phyloP scores from a whole-genome alignment of 2,797 vertebrate genomes.

The Cyclopterus lumpus region DNA sequence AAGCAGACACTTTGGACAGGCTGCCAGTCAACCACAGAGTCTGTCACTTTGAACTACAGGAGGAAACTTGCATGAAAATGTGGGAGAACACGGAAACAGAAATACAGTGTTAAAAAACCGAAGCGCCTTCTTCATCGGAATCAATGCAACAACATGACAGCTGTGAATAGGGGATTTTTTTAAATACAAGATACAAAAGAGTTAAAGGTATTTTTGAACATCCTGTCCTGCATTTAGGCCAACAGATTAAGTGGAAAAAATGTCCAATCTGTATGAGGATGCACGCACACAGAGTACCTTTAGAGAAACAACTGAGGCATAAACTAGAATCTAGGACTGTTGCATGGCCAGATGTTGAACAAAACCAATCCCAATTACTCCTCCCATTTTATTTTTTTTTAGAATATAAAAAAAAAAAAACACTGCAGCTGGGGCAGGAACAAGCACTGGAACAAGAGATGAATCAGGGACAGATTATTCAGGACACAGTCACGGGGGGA shows the following conservation, averaged over 20 bases:
- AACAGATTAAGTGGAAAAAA: background rate
- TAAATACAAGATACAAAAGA: constrained; percentile 7
- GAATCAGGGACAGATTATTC: constrained; percentile 75
- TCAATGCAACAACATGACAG: background rate
- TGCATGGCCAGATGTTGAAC: constrained; percentile 66
- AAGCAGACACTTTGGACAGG: constrained; percentile 55
- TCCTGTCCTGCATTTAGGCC: constrained; percentile 10
- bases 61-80: constrained; percentile 26
- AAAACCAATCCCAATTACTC: constrained; percentile 62
- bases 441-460: constrained; percentile 68
- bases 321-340: constrained; percentile 44
- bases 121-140: background rate
- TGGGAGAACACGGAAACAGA: constrained; percentile 6
- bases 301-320: constrained; percentile 20
- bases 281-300: constrained; percentile 8
- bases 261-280: background rate
- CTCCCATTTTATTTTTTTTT: constrained; percentile 29
- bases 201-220: background rate
- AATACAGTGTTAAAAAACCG: background rate
- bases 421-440: constrained; percentile 43
- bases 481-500: constrained; percentile 61
- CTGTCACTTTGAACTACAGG: constrained; percentile 29
- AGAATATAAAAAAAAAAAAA: background rate
- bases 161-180: background rate
- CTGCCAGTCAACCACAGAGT: constrained; percentile 52